Conservation (phyloP, 2,888 invertebrate species). For the Sinelater perroti region DNA sequence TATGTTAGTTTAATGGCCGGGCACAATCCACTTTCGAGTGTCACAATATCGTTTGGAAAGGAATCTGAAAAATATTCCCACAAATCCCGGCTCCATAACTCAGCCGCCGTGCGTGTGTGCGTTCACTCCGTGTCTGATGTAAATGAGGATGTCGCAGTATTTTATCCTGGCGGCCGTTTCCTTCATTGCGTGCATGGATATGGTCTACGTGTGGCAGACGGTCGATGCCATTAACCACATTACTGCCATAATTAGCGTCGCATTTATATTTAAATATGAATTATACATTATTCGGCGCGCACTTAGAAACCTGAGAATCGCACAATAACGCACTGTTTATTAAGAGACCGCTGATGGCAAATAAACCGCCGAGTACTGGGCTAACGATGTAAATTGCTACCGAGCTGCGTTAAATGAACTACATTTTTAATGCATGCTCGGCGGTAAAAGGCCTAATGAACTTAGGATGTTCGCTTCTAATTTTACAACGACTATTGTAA, state of each 20-base stretch:
- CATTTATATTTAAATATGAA: slow-evolving; percentile 18
- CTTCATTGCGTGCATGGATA: slow-evolving; percentile 20
- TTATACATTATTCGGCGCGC: slow-evolving; percentile 15
- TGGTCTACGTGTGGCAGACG: slow-evolving; percentile 15
- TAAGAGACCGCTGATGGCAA: slow-evolving; percentile 3
- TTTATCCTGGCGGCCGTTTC: slow-evolving; percentile 22
- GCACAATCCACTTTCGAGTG: background rate
- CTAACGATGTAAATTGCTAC: slow-evolving; percentile 5
- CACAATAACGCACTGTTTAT: slow-evolving; percentile 5
- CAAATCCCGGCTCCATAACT: slow-evolving; percentile 3
- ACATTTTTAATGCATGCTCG: background rate
- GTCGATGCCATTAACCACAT: slow-evolving; percentile 27
- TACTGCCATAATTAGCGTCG: slow-evolving; percentile 21
- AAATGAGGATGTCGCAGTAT: slow-evolving; percentile 24
- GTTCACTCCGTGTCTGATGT: slow-evolving; percentile 9
- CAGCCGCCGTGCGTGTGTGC: slow-evolving; percentile 9
- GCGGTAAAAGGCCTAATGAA: too few relatives aligned
- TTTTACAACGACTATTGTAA: too few relatives aligned
- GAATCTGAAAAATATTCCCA: background rate
- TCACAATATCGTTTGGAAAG: background rate
- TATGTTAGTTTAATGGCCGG: too few relatives aligned
- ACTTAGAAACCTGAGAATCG: slow-evolving; percentile 5
- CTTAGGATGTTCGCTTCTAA: too few relatives aligned
- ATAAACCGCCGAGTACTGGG: background rate
- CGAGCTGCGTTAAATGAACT: background rate